Base-by-base conservation (phyloP, 2,797 vertebrate species). In the Miichthys miiuy region DNA sequence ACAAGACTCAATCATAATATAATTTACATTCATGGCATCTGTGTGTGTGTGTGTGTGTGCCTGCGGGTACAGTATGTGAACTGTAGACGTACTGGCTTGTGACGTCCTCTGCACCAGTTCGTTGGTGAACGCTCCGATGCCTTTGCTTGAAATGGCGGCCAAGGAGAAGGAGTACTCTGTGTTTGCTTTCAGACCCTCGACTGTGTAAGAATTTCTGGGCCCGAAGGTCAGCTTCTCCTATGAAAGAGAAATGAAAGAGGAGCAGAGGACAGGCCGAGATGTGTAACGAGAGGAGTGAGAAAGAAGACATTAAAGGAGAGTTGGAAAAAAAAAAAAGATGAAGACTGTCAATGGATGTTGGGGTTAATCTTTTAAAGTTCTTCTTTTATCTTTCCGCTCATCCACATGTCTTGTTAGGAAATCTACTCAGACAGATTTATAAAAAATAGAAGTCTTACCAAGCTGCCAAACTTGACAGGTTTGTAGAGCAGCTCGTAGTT, bases 81-180 rank as follows among this genome's bases (percentile, higher is more conserved):
- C 64, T n/a, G 38, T 68, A 83, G 93, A 99, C 98, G 89, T 99
- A 99, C 98, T 99, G 94, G 98, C 98, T 97, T 99, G 98, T 75
- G 97, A 96, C 42, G 97, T 99, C 92, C 96, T 97, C 92, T 98
- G 97, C 79, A 96, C 95, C 93, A 99, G 94, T 88, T 97, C 97
- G 50, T 97, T 96, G 91, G 97, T 99, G 95, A 97, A 98, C 54
- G 97, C 97, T 17, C 98, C 98, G 77, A 99, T 96, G 93, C 98
- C 98, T 93, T 98, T 97, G 55, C 91, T 95, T 2, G 98, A 99
- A 91, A 97, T 96, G 68, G 98, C 98, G 0, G 98, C 97, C 94
- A 99, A 95, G 55, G 96, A 97, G 95, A 99, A 98, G 90, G 95
- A 96, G 91, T 99, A 99, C 81, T 98, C 97, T 0, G 97, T 99